phyloP scores from a whole-genome alignment of 2,888 invertebrate species.

The Magallana nippona region DNA sequence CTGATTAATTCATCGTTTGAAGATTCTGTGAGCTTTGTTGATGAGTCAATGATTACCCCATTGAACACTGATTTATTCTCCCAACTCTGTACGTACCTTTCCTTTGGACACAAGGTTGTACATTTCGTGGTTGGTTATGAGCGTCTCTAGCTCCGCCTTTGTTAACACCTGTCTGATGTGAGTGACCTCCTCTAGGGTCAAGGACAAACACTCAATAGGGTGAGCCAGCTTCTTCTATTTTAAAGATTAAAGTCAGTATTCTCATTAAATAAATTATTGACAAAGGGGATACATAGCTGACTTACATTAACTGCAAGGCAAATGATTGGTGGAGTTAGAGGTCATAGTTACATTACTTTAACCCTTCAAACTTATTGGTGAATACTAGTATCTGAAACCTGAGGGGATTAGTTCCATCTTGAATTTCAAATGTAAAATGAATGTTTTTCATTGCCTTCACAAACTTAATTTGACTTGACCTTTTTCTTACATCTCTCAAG shows the following conservation, averaged over 20 bases:
- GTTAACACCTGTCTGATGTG: slow-evolving; percentile 97
- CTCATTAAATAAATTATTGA: neutral
- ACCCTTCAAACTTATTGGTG: neutral
- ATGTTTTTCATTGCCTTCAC: neutral
- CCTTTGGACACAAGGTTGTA: slow-evolving; percentile 95
- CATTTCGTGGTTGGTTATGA: slow-evolving; percentile 93
- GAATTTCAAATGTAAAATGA: neutral
- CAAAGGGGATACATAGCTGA: neutral
- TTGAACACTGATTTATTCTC: no score
- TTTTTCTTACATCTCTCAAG: neutral
- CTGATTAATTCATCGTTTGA: neutral
- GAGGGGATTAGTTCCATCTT: neutral
- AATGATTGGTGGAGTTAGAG: slow-evolving; percentile 7
- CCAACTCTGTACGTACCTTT: slow-evolving; percentile 83
- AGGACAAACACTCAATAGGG: slow-evolving; percentile 91
- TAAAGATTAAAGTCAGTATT: slow-evolving; percentile 14
- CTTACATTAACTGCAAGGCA: neutral
- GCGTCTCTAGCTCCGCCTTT: slow-evolving; percentile 95
- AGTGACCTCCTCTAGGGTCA: slow-evolving; percentile 96
- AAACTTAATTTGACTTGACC: neutral
- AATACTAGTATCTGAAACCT: slow-evolving; percentile 5
- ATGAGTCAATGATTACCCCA: no score
- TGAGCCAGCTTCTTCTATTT: slow-evolving; percentile 82
- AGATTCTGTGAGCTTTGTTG: no score
- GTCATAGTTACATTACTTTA: neutral